Evolutionary conservation across 2,888 invertebrate species (phyloP).

Genomic region (Lottia scabra): DNA sequence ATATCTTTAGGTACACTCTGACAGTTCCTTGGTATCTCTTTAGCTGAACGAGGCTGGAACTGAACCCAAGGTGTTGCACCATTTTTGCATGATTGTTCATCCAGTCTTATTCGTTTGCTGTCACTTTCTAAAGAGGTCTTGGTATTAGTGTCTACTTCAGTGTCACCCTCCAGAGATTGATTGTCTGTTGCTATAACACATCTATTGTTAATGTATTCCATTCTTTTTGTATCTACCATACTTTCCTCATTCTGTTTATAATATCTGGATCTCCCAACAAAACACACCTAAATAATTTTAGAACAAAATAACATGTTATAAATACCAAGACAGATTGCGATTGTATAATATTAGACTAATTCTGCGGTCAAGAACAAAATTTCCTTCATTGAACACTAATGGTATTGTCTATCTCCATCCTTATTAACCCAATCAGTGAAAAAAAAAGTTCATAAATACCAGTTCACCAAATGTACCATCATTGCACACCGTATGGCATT

Average conservation of each 20-base stretch:
- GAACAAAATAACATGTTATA: background rate
- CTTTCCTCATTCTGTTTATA: constrained; percentile 41
- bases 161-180: no score
- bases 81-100: background rate
- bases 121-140: no score
- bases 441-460: no score
- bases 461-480: no score
- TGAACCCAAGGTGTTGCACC: constrained; percentile 40
- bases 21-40: constrained; percentile 86
- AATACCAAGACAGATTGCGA: no score
- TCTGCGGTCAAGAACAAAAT: no score
- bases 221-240: constrained; percentile 40
- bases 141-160: no score
- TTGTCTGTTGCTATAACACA: constrained; percentile 8
- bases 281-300: constrained; percentile 54
- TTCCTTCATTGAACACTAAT: no score
- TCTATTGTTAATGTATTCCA: constrained; percentile 47
- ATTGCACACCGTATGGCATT: no score
- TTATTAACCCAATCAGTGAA: no score
- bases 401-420: no score
- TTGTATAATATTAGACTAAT: no score
- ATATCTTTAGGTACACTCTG: constrained; percentile 81
- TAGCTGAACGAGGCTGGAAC: constrained; percentile 69
- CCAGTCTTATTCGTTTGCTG: constrained; percentile 4
- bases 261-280: constrained; percentile 54